A percentile compares a stretch with the other conserved stretches of the same genome.
Evolutionary conservation across 2,113 vertebrate species (phyloP).

Genomic region (Perca schrenkii): DNA sequence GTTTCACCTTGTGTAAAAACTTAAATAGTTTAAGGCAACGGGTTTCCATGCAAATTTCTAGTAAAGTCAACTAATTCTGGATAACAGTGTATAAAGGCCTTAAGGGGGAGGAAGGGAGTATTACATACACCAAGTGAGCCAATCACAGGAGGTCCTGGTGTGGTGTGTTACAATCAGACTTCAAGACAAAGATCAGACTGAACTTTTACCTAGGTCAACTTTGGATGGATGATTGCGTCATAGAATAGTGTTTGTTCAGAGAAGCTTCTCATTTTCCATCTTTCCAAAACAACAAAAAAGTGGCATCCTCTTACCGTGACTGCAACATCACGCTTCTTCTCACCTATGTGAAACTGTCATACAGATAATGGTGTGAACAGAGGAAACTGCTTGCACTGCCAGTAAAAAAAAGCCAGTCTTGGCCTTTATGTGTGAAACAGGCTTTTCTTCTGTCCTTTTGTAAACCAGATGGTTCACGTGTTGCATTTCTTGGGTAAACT

Average conservation of each 20-base stretch:
- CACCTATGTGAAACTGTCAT: conserved; percentile 1
- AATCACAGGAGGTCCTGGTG: neutral
- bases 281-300: conserved; percentile 5
- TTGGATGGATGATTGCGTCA: neutral
- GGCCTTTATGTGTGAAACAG: conserved; percentile 2
- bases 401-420: neutral
- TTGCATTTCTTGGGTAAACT: neutral
- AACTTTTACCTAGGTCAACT: neutral
- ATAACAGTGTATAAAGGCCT: neutral
- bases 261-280: neutral
- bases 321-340: conserved; percentile 17
- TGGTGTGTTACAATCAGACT: neutral
- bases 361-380: neutral
- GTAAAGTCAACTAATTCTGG: no score
- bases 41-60: no score
- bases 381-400: neutral
- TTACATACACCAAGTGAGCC: neutral
- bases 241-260: neutral
- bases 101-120: neutral
- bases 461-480: conserved; percentile 2
- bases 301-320: neutral
- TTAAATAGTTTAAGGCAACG: no score
- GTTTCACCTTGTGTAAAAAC: no score
- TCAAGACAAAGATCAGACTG: neutral
- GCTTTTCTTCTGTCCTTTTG: conserved; percentile 5